Evolutionary conservation across 2,113 vertebrate genomes (phyloP).

Genomic region (Capricornis sumatraensis): DNA sequence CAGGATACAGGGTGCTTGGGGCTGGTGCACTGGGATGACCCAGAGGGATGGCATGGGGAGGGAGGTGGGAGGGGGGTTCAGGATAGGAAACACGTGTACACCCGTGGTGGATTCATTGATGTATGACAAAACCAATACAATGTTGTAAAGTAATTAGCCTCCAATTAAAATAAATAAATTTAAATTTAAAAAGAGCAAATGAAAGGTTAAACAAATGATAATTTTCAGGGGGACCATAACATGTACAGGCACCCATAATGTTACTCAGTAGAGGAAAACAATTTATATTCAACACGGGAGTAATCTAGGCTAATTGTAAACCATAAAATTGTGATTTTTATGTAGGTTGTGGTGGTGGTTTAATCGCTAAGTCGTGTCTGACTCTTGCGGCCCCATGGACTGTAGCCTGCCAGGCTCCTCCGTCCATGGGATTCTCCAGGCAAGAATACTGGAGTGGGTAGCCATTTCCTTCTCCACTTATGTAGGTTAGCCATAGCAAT

Average conservation of each 20-base stretch:
- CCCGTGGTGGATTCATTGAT: no score
- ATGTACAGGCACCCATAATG: not conserved
- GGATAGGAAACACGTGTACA: no score
- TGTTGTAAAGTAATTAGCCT: no score
- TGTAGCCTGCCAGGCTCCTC: not conserved
- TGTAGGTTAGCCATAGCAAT: not conserved
- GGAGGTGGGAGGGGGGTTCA: no score
- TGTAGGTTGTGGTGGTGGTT: not conserved
- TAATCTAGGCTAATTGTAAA: not conserved
- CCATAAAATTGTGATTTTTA: not conserved
- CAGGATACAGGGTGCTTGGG: no score
- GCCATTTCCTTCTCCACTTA: not conserved
- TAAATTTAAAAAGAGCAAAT: not conserved
- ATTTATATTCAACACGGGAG: not conserved
- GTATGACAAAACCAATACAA: no score
- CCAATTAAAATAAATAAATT: no score
- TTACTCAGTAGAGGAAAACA: not conserved
- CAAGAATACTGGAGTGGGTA: not conserved
- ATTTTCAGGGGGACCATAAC: not conserved
- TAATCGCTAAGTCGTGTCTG: rapidly evolving
- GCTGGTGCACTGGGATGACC: no score
- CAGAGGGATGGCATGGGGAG: no score
- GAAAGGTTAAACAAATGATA: not conserved
- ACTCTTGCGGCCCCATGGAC: not conserved
- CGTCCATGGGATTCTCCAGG: not conserved